A percentile compares a stretch with the other conserved stretches of the same genome.
phyloP scores from a whole-genome alignment of 2,797 vertebrate species.

The Premnoplex brunnescens region DNA sequence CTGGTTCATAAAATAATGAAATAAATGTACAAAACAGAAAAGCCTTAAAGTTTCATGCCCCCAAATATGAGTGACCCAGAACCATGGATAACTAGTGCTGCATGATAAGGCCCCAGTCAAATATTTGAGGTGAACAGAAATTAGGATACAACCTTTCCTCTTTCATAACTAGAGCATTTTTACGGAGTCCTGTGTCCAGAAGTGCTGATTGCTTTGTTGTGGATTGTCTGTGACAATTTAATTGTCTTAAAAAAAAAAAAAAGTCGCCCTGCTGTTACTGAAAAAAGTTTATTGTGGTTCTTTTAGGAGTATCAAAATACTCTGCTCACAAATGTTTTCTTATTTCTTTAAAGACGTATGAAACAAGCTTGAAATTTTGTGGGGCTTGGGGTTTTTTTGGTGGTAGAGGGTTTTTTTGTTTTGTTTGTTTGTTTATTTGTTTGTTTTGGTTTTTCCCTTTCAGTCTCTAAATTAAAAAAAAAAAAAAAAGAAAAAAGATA shows the following conservation, averaged over 20 bases:
- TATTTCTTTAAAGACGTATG: not conserved
- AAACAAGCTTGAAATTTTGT: not conserved
- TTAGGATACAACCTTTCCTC: not conserved
- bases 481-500: fast-evolving
- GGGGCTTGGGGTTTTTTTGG: fast-evolving
- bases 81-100: not conserved
- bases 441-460: not conserved
- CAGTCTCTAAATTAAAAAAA: not conserved
- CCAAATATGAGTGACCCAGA: not conserved
- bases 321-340: not conserved
- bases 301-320: not conserved
- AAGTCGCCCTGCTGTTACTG: not conserved
- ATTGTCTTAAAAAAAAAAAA: not conserved
- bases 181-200: not conserved
- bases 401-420: no score
- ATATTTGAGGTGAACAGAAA: not conserved
- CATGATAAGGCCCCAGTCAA: not conserved
- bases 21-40: not conserved
- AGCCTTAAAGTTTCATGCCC: not conserved
- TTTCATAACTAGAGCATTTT: not conserved
- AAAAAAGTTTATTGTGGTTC: not conserved
- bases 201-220: not conserved
- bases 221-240: not conserved
- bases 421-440: not conserved
- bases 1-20: not conserved